A percentile compares a stretch with the other conserved stretches of the same genome.
phyloP scores from a whole-genome alignment of 1,140 invertebrate species.

The Drosophila santomea region DNA sequence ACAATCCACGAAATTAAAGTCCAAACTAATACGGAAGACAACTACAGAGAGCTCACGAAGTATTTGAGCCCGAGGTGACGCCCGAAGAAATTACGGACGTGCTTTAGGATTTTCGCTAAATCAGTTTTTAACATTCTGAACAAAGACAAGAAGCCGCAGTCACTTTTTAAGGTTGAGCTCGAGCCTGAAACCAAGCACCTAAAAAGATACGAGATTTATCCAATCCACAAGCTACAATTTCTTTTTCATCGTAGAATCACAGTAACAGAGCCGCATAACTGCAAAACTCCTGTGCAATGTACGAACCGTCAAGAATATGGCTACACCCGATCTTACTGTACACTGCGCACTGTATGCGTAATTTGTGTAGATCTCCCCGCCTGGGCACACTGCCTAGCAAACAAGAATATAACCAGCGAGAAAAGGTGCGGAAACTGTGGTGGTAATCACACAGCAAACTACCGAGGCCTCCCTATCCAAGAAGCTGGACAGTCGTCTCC shows the following conservation, averaged over 20 bases:
- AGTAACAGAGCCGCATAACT: neutral
- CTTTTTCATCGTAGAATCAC: neutral
- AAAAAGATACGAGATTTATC: neutral
- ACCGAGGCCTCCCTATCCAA: no score
- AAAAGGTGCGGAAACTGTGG: no score
- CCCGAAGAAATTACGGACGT: neutral
- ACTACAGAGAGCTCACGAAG: no score
- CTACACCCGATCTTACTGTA: neutral
- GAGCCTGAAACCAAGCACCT: no score
- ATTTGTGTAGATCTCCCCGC: no score
- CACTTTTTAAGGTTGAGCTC: slow-evolving; percentile 3
- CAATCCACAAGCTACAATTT: neutral
- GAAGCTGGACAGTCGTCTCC: no score
- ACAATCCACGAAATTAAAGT: no score
- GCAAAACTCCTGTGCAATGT: neutral
- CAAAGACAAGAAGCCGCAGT: slow-evolving; percentile 1
- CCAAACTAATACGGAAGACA: no score
- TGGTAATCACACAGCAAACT: no score
- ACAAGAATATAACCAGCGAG: no score
- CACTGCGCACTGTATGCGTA: neutral
- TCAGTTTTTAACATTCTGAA: neutral
- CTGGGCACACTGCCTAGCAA: no score
- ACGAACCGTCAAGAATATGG: slow-evolving; percentile 3
- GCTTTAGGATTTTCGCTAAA: neutral
- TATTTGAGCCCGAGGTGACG: neutral